Evolutionary conservation across 2,888 invertebrate genomes (phyloP).

Genomic region (Cylloceria caligata): DNA sequence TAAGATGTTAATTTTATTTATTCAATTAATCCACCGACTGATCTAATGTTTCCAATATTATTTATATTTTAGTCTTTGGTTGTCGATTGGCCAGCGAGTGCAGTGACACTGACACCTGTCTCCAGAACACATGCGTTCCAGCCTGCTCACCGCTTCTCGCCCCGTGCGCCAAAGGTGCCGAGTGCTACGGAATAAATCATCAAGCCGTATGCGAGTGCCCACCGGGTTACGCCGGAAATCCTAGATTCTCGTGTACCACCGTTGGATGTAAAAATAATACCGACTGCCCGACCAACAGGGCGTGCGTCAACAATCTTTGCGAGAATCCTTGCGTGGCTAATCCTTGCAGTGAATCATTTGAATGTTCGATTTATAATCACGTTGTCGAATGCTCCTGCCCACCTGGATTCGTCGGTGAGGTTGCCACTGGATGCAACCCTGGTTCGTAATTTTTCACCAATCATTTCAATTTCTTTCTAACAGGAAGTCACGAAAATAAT

Average conservation of each 20-base stretch:
- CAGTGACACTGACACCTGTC: constrained; percentile 92
- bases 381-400: constrained; percentile 93
- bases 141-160: constrained; percentile 89
- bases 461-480: background rate
- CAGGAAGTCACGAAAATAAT: background rate
- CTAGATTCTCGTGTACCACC: constrained; percentile 90
- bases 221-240: constrained; percentile 93
- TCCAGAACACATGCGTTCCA: constrained; percentile 93
- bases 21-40: no score
- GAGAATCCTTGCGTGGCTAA: constrained; percentile 91
- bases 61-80: constrained; percentile 29
- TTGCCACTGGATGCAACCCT: constrained; percentile 87
- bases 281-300: constrained; percentile 92
- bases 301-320: constrained; percentile 93
- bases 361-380: constrained; percentile 92
- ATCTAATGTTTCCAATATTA: constrained; percentile 5
- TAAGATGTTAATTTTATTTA: background rate
- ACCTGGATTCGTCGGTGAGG: constrained; percentile 89
- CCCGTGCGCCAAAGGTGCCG: constrained; percentile 91
- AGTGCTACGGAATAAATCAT: constrained; percentile 93
- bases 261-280: constrained; percentile 92
- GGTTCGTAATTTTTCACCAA: constrained; percentile 80
- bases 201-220: constrained; percentile 93
- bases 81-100: constrained; percentile 92
- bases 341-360: constrained; percentile 90